Base-by-base conservation (phyloP, 2,888 invertebrate species). In the Mythimna loreyi region DNA sequence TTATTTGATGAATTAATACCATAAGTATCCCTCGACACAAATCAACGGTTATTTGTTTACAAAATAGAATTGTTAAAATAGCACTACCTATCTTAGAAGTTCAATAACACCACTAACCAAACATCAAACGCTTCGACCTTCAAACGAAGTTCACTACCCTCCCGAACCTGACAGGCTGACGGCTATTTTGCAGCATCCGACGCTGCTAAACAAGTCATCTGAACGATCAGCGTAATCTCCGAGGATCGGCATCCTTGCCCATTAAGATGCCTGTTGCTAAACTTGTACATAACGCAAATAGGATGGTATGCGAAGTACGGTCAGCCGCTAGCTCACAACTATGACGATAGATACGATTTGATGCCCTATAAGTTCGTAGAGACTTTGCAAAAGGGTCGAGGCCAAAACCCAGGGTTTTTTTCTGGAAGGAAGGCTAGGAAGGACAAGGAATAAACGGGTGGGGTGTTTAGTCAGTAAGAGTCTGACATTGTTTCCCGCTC, bases 201-300 rank as follows among this genome's bases (percentile, higher is more conserved):
- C 13, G 21, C 7, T 55, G 60, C 58, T 77, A 69, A 77, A 61
- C 60, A 64, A 75, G 69, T 75, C 80, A 70, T 80, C 62, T 16
- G 13, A 56, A 70, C 66, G 58, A 64, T 80, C 64, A 76, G 40
- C 66, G 43, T 80, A 77, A 79, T 79, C 81, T 68, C 33, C 43
- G n/a, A 53, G 60, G 78, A 70, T 74, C 80, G 88, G 91, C 87
- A 90, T 90, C 85, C 87, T 71, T 76, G 75, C 71, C 88, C 87
- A 88, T 92, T 91, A 91, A 90, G 85, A 91, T 89, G 86, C 87
- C 74, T 81, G 70, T 40, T 58, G 36, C 73, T 74, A 75, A 71
- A 77, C 62, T 62, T 71, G 72, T 36, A 53, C 58, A 58, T 58
- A 59, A 89, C 91, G 90, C 89, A 93, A 93, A 93, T 93, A 93